phyloP scores from a whole-genome alignment of 64 coral and sea anemone genomes.

The Montipora sp. region DNA sequence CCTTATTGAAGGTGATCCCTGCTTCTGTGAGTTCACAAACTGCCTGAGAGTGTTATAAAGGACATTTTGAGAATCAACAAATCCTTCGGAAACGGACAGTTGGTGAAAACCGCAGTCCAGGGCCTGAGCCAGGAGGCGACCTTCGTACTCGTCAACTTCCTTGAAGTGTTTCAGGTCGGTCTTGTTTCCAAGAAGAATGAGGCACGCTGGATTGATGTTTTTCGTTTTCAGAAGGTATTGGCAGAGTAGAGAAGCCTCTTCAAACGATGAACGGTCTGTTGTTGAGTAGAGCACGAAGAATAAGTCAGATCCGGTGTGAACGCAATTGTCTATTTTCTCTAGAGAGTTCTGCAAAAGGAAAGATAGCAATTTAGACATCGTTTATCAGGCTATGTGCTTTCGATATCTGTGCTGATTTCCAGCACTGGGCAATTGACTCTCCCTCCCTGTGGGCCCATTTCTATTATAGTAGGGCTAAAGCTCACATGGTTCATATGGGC shows the following conservation, averaged over 20 bases:
- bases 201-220: slow-evolving; percentile 46
- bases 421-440: no score
- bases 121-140: slow-evolving; percentile 53
- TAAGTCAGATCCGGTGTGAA: slow-evolving; percentile 43
- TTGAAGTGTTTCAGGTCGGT: slow-evolving; percentile 60
- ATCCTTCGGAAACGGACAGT: slow-evolving; percentile 58
- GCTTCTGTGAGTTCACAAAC: slow-evolving; percentile 39
- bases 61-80: slow-evolving; percentile 52
- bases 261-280: slow-evolving; percentile 60
- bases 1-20: slow-evolving; percentile 30
- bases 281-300: slow-evolving; percentile 73
- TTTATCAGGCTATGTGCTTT: not conserved
- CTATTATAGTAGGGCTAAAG: no score
- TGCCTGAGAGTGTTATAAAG: slow-evolving; percentile 50
- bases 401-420: no score
- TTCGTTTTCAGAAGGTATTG: slow-evolving; percentile 68
- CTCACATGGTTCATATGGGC: no score
- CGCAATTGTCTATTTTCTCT: slow-evolving; percentile 60
- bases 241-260: slow-evolving; percentile 37
- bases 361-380: not conserved
- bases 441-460: no score
- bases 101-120: slow-evolving; percentile 56
- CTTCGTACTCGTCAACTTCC: slow-evolving; percentile 74
- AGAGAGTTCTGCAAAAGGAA: slow-evolving; percentile 45
- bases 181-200: slow-evolving; percentile 66